phyloP scores from a whole-genome alignment of 2,888 invertebrate genomes.

The Xestia c-nigrum region DNA sequence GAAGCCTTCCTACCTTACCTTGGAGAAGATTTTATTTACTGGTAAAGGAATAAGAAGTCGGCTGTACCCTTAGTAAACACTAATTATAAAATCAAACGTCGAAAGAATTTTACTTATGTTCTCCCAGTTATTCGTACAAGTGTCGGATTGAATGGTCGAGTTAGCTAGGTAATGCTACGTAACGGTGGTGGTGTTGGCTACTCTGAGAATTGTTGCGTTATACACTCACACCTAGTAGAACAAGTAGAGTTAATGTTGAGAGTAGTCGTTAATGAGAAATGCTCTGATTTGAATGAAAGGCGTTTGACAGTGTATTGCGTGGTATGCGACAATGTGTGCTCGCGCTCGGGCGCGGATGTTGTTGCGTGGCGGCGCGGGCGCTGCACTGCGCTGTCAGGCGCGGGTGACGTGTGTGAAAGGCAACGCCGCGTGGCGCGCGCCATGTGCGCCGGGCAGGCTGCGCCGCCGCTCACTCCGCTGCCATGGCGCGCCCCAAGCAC shows the following conservation, averaged over 20 bases:
- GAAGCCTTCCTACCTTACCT: background rate
- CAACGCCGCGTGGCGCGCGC: slow-evolving; percentile 74
- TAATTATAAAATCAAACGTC: background rate
- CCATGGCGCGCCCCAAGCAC: slow-evolving; percentile 89
- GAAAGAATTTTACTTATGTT: background rate
- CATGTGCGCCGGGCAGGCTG: slow-evolving; percentile 62
- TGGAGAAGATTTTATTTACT: background rate
- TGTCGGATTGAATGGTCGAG: background rate
- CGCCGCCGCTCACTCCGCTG: slow-evolving; percentile 82
- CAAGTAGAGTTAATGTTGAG: background rate
- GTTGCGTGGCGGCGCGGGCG: slow-evolving; percentile 57
- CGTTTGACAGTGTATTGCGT: slow-evolving; percentile 1
- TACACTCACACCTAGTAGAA: background rate
- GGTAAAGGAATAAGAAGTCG: background rate
- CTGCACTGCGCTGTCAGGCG: slow-evolving; percentile 38
- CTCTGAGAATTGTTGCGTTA: background rate
- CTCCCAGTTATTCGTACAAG: background rate
- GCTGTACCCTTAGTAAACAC: background rate
- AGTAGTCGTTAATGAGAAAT: background rate
- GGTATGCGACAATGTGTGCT: slow-evolving; percentile 20
- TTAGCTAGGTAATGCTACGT: background rate
- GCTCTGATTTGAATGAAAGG: background rate
- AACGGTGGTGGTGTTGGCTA: background rate
- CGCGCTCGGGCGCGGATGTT: slow-evolving; percentile 8
- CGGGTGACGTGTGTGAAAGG: slow-evolving; percentile 78